Conservation (phyloP, 2,797 vertebrate species). For the Neostethus bicornis region DNA sequence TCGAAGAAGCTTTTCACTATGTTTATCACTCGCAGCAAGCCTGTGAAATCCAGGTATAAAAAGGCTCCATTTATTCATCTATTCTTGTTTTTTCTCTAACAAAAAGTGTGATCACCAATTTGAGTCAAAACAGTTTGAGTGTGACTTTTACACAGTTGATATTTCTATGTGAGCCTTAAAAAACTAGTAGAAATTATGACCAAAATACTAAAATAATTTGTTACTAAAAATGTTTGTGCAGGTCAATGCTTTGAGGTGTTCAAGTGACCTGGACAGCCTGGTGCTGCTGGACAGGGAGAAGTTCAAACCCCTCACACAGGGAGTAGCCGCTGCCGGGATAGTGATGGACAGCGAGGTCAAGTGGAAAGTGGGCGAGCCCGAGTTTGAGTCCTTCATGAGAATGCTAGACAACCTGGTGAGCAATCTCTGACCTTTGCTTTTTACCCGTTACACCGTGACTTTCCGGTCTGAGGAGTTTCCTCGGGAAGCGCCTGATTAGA, state of each 20-base stretch:
- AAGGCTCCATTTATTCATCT: slow-evolving; percentile 17
- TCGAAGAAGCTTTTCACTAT: slow-evolving; percentile 96
- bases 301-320: slow-evolving; percentile 83
- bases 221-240: slow-evolving; percentile 45
- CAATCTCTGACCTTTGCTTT: slow-evolving; percentile 59
- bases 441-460: slow-evolving; percentile 44
- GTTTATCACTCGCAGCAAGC: slow-evolving; percentile 91
- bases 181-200: neutral
- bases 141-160: neutral
- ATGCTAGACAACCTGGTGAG: slow-evolving; percentile 98
- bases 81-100: slow-evolving; percentile 1
- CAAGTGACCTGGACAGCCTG: slow-evolving; percentile 87
- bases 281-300: slow-evolving; percentile 88
- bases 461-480: slow-evolving; percentile 57
- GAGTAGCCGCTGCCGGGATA: slow-evolving; percentile 79
- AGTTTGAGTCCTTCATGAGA: slow-evolving; percentile 96
- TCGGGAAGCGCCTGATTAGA: slow-evolving; percentile 57
- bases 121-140: neutral
- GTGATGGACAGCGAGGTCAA: slow-evolving; percentile 86
- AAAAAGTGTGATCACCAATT: neutral
- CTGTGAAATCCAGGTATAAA: slow-evolving; percentile 92
- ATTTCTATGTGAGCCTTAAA: neutral
- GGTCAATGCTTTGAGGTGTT: slow-evolving; percentile 88
- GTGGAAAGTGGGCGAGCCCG: slow-evolving; percentile 93
- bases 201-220: neutral